Evolutionary conservation across 2,113 vertebrate species (phyloP).

Genomic region (Eptatretus burgeri): DNA sequence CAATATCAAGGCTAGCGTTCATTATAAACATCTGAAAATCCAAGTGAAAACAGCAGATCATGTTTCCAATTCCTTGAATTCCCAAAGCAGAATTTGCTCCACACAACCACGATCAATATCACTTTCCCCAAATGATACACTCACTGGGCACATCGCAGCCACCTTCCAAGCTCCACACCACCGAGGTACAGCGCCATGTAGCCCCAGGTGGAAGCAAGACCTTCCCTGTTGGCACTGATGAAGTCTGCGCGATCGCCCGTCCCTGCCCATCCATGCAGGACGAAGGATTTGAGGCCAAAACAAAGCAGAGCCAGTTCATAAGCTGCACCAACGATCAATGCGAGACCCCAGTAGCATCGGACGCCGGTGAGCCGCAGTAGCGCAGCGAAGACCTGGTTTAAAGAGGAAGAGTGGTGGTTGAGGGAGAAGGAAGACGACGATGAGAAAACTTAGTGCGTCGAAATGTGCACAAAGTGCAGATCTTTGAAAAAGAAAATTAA

Average conservation of each 20-base stretch:
- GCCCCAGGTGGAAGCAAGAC: constrained; percentile 1
- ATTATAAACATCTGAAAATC: too few relatives aligned
- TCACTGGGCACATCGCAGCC: background rate
- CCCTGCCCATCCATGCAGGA: background rate
- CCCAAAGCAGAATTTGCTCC: too few relatives aligned
- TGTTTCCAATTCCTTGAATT: too few relatives aligned
- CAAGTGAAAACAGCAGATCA: too few relatives aligned
- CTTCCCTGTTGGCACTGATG: background rate
- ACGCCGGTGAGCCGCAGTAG: background rate
- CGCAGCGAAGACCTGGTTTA: background rate
- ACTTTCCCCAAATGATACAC: background rate
- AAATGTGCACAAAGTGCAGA: too few relatives aligned
- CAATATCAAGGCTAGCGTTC: too few relatives aligned
- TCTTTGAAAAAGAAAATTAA: too few relatives aligned
- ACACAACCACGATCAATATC: too few relatives aligned
- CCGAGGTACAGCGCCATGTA: constrained; percentile 2
- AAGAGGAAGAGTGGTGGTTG: too few relatives aligned
- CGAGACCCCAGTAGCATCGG: background rate
- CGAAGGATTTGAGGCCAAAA: background rate
- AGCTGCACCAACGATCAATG: background rate
- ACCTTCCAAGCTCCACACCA: background rate
- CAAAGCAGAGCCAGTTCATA: background rate
- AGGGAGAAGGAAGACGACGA: too few relatives aligned
- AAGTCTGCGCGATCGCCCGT: background rate
- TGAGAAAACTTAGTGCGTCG: too few relatives aligned